Evolutionary conservation across 1,140 invertebrate genomes (phyloP).

Genomic region (Temnothorax nylanderi): DNA sequence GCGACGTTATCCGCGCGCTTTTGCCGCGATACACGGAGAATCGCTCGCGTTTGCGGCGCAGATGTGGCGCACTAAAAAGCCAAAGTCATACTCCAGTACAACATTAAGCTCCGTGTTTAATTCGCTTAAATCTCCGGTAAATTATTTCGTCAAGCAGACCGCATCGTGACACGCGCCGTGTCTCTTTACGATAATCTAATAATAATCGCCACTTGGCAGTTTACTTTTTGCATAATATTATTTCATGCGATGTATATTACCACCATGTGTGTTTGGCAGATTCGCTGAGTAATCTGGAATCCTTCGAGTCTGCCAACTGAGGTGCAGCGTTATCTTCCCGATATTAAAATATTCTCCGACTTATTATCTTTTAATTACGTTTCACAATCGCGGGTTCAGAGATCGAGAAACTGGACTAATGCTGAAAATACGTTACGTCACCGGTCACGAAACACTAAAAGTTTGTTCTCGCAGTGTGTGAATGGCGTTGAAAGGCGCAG

Average conservation of each 20-base stretch:
- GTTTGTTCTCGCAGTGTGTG: background rate
- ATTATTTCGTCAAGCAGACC: slow-evolving; percentile 8
- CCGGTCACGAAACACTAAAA: background rate
- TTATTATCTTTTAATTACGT: background rate
- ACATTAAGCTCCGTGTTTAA: background rate
- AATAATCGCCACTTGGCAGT: background rate
- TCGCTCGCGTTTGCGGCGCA: background rate
- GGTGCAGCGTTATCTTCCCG: background rate
- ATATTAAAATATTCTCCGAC: background rate
- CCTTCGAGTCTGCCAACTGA: background rate
- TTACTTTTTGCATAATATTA: background rate
- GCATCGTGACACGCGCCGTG: background rate
- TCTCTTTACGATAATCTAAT: slow-evolving; percentile 6
- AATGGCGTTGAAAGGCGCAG: background rate
- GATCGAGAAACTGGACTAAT: background rate
- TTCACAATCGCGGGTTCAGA: background rate
- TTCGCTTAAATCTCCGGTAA: background rate
- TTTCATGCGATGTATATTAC: background rate
- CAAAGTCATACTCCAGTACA: background rate
- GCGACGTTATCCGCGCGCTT: background rate
- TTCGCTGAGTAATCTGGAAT: background rate
- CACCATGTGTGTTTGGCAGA: background rate
- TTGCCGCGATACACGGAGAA: background rate
- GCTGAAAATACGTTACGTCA: background rate
- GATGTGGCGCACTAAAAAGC: background rate